These are phyloP conservation scores for Lasioglossum pauxillum DNA, from an alignment of 2,888 invertebrate genomes.

Conservation along the genomic window DNA sequence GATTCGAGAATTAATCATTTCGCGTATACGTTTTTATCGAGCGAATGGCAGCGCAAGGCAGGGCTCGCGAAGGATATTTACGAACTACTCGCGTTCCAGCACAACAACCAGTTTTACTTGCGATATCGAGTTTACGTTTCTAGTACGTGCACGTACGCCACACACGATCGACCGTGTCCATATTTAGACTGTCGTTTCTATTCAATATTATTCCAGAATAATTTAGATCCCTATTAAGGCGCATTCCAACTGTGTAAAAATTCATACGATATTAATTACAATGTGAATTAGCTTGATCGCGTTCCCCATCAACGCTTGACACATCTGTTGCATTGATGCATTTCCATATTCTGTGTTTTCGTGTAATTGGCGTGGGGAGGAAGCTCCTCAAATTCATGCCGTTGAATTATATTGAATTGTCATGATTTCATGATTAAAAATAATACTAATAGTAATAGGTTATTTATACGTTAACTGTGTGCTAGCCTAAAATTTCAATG, in stretches of 20 bases:
- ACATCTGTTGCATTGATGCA: background rate
- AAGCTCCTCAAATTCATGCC: background rate
- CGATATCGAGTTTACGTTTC: constrained; percentile 3
- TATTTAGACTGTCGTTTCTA: background rate
- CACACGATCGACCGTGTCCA: background rate
- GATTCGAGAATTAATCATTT: constrained; percentile 33
- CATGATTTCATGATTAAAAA: background rate
- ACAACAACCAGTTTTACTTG: background rate
- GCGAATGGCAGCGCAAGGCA: background rate
- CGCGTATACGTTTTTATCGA: constrained; percentile 13
- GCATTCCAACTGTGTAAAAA: background rate
- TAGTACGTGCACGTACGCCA: background rate
- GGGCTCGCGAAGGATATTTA: background rate
- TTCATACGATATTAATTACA: background rate
- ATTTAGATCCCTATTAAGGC: background rate
- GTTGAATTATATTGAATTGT: background rate
- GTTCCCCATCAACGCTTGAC: too few species aligned
- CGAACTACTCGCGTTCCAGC: background rate
- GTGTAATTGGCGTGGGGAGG: background rate
- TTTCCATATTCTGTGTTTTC: background rate
- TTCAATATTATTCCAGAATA: background rate
- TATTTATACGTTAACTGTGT: background rate
- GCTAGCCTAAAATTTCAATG: background rate
- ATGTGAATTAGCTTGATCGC: background rate
- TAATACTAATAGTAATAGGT: background rate